phyloP scores from a whole-genome alignment of 2,113 vertebrate genomes.

The Illadopsis cleaveri region DNA sequence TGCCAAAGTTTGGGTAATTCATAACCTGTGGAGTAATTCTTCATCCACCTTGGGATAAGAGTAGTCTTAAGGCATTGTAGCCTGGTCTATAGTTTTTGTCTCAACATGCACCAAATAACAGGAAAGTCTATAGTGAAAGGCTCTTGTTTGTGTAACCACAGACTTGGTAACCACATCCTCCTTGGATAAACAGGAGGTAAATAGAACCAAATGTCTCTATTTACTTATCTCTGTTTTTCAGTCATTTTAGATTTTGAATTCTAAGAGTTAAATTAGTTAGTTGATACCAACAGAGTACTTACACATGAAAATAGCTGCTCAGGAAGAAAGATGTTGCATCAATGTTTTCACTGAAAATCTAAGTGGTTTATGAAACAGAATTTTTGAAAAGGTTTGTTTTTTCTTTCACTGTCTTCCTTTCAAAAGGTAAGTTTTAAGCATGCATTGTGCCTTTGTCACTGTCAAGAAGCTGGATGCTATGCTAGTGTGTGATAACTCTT shows the following conservation, averaged over 20 bases:
- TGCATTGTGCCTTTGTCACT: neutral
- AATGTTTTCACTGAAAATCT: neutral
- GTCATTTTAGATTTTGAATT: neutral
- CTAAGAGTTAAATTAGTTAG: neutral
- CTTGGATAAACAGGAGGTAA: neutral
- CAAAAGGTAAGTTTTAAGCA: neutral
- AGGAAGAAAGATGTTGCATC: neutral
- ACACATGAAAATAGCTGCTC: neutral
- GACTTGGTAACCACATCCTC: neutral
- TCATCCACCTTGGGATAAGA: neutral
- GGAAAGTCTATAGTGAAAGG: neutral
- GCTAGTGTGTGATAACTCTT: neutral
- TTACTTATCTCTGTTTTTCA: neutral
- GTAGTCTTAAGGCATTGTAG: neutral
- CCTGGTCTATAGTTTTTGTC: neutral
- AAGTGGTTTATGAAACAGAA: neutral
- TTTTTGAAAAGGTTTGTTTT: neutral
- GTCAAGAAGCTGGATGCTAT: neutral
- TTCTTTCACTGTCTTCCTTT: neutral
- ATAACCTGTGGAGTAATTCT: neutral
- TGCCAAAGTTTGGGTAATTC: neutral
- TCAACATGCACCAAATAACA: neutral
- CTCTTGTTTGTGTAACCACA: neutral
- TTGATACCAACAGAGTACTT: neutral
- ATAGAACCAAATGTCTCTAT: neutral